These are phyloP conservation scores for Chionomys nivalis DNA, from an alignment of 2,113 vertebrate species.

Conservation along the genomic window DNA sequence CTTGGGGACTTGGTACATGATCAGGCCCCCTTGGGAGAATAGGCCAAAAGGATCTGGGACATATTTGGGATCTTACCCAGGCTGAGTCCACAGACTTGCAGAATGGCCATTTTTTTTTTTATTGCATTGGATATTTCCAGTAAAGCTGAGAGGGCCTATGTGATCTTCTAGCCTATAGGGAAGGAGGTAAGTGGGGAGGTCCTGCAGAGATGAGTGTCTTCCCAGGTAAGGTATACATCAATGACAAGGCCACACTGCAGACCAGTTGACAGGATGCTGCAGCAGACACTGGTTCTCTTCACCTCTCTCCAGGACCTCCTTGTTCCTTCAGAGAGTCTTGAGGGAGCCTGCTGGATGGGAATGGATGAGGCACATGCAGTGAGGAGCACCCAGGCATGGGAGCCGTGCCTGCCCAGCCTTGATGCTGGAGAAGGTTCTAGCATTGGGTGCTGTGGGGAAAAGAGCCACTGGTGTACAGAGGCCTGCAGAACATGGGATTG, in stretches of 20 bases:
- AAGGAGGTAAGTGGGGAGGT: no score
- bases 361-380: no score
- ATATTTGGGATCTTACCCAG: not conserved
- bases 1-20: not conserved
- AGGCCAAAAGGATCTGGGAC: not conserved
- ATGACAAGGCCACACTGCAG: no score
- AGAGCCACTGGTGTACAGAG: not conserved
- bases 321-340: rapidly evolving
- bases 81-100: not conserved
- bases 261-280: rapidly evolving
- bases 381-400: not conserved
- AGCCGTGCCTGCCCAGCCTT: not conserved
- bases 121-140: not conserved
- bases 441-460: not conserved
- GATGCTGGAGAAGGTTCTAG: not conserved
- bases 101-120: not conserved
- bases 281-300: no score
- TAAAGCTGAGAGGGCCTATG: not conserved
- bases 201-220: not conserved
- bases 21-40: not conserved
- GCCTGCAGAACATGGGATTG: no score
- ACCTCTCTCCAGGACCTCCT: not conserved
- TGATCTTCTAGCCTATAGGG: not conserved
- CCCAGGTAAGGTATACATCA: not conserved
- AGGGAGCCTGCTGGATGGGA: not conserved